Base-by-base conservation (phyloP, 2,888 invertebrate species). In the Agonopterix alstromeriana region DNA sequence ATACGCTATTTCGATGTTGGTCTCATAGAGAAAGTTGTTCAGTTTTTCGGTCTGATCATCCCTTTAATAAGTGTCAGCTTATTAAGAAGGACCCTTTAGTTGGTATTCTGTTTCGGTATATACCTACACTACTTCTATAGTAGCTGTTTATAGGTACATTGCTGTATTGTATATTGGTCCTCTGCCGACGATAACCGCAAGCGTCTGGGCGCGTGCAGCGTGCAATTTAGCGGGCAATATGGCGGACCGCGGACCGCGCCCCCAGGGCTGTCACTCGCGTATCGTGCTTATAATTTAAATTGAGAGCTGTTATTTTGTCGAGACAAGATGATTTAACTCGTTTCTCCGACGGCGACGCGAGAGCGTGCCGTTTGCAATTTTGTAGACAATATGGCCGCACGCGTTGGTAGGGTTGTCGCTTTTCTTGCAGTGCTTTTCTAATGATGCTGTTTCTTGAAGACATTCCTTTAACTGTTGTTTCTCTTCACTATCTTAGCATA, bases 151-250 rank as follows among this genome's bases (percentile, higher is more conserved):
- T 36, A 44, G 44, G 11, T 44, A 44, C 35, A 35, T 8, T 27
- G 35, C 17, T 17, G 17, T 43, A 35, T 43, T 35, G 14, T 43
- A 43, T 35, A 10, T 35, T 35, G 43, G 12, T 11, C 43, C 45
- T 27, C 35, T 36, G 45, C 55, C 50, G 58, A 49, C 54, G 66
- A 70, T 68, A 70, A 62, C 71, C 63, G 67, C 71, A 61, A 11
- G 42, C 58, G 60, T 54, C 63, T 61, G 63, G 58, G 58, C 65
- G 70, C 73, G 67, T 72, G 73, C 67, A 61, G 57, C 59, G 58
- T 61, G 69, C 70, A 67, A 74, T 75, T 78, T 73, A 70, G 68
- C 69, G 47, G 62, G 50, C 55, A 56, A 64, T 60, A 65, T 60
- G 67, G 60, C 60, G 58, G 53, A 38, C 38, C 38, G 38, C 38